These are phyloP conservation scores for Euphydryas editha DNA, from an alignment of 2,888 invertebrate species.

Conservation along the genomic window DNA sequence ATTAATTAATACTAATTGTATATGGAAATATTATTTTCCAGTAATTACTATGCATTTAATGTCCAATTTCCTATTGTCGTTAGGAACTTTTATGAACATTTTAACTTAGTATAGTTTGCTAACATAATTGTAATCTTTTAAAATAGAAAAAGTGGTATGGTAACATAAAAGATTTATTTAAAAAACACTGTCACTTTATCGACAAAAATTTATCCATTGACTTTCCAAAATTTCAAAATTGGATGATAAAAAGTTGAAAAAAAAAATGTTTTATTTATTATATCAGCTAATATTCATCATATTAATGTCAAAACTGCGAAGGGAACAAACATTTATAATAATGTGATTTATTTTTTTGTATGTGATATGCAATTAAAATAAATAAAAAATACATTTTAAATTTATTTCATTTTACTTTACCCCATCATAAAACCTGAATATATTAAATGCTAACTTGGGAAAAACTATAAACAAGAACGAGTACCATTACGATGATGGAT, in stretches of 20 bases:
- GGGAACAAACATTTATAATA: conserved; percentile 7
- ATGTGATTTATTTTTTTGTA: conserved; percentile 11
- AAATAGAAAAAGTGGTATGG: background rate
- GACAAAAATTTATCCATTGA: background rate
- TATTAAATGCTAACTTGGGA: too few relatives aligned
- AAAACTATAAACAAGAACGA: too few relatives aligned
- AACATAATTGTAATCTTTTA: background rate
- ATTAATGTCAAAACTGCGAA: background rate
- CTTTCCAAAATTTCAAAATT: background rate
- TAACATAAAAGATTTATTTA: background rate
- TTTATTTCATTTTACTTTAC: conserved; percentile 1
- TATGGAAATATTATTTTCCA: background rate
- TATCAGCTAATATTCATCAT: background rate
- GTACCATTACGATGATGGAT: too few relatives aligned
- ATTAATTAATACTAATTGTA: background rate
- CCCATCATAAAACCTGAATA: background rate
- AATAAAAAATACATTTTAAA: background rate
- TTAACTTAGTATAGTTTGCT: conserved; percentile 3
- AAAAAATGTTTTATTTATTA: background rate
- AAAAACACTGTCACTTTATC: background rate
- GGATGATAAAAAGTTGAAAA: background rate
- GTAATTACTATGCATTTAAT: background rate
- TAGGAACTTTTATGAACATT: background rate
- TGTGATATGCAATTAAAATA: conserved; percentile 5
- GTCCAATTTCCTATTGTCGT: background rate